Evolutionary conservation across 2,797 vertebrate species (phyloP), one percentile per base, ranked within the genome.

Genomic region (Smutsia gigantea): DNA sequence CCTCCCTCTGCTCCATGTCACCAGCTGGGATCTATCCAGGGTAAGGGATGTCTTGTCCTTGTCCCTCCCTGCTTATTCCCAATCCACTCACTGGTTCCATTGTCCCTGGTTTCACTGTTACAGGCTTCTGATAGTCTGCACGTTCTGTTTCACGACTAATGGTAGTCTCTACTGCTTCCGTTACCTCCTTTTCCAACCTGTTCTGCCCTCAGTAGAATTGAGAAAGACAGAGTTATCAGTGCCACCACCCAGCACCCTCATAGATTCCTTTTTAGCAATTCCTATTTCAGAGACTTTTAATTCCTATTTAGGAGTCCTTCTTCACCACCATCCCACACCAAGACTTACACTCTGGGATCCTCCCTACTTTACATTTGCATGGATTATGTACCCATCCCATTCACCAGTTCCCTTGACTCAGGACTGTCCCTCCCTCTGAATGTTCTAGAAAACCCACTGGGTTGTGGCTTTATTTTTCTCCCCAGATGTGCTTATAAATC

Each of bases 61-160:
- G 64, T 39, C 34, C 72, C 21, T 27, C 11, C 46, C 4, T 0
- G 5, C 37, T 25, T 7, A 46, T 46, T 23, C 77, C 85, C 90
- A 71, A 4, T 88, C 61, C n/a, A 97, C 97, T 97, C 69, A 98
- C 97, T 72, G 94, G 21, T 92, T 93, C 83, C 51, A 12, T 37
- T 75, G 69, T 94, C 49, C 61, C 18, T 72, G 94, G 53, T 90
- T 90, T 94, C 51, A 31, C 21, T 4, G 95, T 97, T 57, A 82
- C 55, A 17, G 87, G 64, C 27, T 92, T 66, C 51, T 79, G 87
- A 71, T 63, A 64, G 82, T 96, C 96, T 55, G 59, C 11, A 2
- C 0, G 25, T 79, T 95, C 64, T 91, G 93, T 95, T 55, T 75
- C 85, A 39, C 4, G 82, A 84, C 55, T 90, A 31, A 86, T 51